Evolutionary conservation across 2,888 invertebrate genomes (phyloP).

Genomic region (Cetonia aurata): DNA sequence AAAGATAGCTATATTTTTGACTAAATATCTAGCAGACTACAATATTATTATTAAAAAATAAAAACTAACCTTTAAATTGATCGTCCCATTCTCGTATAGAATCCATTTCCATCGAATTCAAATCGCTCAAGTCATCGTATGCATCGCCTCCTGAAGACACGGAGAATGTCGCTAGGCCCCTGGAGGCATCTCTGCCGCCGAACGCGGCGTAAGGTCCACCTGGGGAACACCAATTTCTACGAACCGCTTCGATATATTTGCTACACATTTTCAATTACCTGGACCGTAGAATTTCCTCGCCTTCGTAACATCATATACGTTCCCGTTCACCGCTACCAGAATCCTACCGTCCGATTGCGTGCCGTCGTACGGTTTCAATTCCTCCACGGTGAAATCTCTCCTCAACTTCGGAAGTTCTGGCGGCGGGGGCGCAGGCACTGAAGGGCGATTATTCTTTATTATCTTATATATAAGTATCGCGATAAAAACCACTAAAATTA

Average conservation of each 20-base stretch:
- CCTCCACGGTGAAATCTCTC: conserved; percentile 91
- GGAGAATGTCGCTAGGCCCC: conserved; percentile 94
- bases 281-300: conserved; percentile 95
- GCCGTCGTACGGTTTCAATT: conserved; percentile 89
- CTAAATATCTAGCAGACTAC: not conserved
- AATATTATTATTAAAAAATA: not conserved
- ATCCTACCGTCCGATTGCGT: conserved; percentile 88
- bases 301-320: conserved; percentile 93
- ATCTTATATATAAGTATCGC: conserved; percentile 82
- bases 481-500: conserved; percentile 77
- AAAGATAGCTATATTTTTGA: not conserved
- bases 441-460: conserved; percentile 70
- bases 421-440: conserved; percentile 65
- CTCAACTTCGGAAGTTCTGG: conserved; percentile 85
- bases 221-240: conserved; percentile 62
- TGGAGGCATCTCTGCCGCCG: conserved; percentile 94
- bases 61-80: conserved; percentile 87
- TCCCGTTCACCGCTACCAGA: conserved; percentile 93
- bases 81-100: conserved; percentile 97
- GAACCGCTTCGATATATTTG: conserved; percentile 28
- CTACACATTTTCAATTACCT: conserved; percentile 71
- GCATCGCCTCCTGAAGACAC: conserved; percentile 84
- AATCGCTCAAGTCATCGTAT: conserved; percentile 96
- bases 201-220: conserved; percentile 95
- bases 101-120: conserved; percentile 94